Conservation (phyloP, 2,888 invertebrate species). For the Archips xylosteana region DNA sequence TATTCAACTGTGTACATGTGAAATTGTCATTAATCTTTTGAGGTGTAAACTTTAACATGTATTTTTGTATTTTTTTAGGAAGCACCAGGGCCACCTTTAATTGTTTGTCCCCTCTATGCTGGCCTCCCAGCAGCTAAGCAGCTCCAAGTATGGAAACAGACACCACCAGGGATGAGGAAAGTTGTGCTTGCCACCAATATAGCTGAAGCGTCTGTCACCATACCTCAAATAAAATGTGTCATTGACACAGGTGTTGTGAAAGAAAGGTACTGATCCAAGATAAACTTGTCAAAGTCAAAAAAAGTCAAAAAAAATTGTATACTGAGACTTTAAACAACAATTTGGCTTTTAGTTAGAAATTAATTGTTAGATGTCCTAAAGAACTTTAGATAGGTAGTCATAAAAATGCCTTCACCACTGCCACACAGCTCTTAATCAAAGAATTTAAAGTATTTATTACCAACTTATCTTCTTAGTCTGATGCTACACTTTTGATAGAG, state of each 20-base stretch:
- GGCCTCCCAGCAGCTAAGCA: conserved; percentile 95
- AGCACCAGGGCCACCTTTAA: conserved; percentile 88
- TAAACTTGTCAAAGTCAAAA: no score
- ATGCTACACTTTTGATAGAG: no score
- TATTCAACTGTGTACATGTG: conserved; percentile 21
- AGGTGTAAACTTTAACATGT: background rate
- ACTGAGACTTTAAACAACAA: background rate
- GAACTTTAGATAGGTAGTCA: no score
- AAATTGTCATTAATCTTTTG: background rate
- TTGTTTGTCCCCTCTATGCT: conserved; percentile 96
- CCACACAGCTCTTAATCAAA: no score
- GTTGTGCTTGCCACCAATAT: conserved; percentile 98
- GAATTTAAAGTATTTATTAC: no score
- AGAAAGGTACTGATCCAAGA: conserved; percentile 85
- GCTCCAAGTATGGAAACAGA: conserved; percentile 92
- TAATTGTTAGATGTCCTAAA: no score
- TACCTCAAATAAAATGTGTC: conserved; percentile 95
- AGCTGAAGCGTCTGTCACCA: conserved; percentile 99
- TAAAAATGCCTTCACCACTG: no score
- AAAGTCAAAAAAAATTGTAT: no score
- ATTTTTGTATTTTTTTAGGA: conserved; percentile 65
- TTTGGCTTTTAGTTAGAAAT: background rate
- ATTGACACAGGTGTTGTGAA: conserved; percentile 97
- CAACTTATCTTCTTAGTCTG: no score
- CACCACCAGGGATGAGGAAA: conserved; percentile 92